Evolutionary conservation across 2,797 vertebrate species (phyloP).

Genomic region (Mallotus villosus): DNA sequence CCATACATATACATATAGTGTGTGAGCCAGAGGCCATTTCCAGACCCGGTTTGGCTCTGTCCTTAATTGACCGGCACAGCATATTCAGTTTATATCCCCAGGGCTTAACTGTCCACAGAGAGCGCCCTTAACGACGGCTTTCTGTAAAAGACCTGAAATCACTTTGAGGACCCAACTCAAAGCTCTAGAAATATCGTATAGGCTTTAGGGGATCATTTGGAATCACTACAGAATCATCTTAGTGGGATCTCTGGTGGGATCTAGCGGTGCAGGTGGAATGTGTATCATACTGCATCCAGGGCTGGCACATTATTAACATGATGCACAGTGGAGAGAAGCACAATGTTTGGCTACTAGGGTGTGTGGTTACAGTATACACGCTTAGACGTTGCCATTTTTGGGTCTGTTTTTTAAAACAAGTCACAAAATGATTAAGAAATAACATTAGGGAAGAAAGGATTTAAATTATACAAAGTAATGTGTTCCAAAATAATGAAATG

Average conservation of each 20-base stretch:
- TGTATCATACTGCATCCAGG: not conserved
- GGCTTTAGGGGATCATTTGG: conserved; percentile 39
- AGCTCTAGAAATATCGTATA: conserved; percentile 45
- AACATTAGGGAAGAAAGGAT: no score
- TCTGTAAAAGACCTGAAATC: conserved; percentile 51
- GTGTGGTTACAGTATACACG: not conserved
- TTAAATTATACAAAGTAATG: no score
- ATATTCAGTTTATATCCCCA: conserved; percentile 46
- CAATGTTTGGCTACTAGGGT: not conserved
- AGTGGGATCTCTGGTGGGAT: conserved; percentile 6
- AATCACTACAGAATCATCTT: conserved; percentile 36
- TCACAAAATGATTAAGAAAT: no score
- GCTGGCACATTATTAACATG: not conserved
- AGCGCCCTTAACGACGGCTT: conserved; percentile 1
- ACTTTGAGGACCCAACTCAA: conserved; percentile 39
- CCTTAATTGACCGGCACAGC: conserved; percentile 53
- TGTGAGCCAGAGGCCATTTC: conserved; percentile 30
- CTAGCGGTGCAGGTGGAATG: not conserved
- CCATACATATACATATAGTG: conserved; percentile 16
- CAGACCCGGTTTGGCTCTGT: conserved; percentile 5
- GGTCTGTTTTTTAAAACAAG: not conserved
- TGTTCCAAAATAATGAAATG: no score
- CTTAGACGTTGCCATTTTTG: not conserved
- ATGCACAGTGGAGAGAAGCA: not conserved
- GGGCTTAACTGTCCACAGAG: conserved; percentile 33